Conservation (phyloP, 2,113 vertebrate genomes). For the Dromiciops gliroides region DNA sequence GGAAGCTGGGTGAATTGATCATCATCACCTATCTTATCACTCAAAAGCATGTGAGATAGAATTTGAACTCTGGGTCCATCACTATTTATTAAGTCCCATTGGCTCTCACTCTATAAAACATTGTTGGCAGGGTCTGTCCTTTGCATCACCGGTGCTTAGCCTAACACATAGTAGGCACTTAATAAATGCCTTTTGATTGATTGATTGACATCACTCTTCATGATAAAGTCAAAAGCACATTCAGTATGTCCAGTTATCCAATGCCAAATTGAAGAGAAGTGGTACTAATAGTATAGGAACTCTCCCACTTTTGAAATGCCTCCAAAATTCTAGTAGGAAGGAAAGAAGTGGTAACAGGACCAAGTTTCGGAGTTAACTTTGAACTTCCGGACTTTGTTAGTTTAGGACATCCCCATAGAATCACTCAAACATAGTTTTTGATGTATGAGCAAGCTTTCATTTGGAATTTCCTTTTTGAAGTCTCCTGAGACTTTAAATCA, state of each 20-base stretch:
- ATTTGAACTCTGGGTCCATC: not conserved
- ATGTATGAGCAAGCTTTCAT: constrained; percentile 72
- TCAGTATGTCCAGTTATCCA: too few species aligned
- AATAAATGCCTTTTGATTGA: not conserved
- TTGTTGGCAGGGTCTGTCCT: not conserved
- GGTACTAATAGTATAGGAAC: constrained; percentile 55
- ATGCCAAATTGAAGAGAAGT: not conserved
- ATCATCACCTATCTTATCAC: not conserved
- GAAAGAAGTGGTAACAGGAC: not conserved
- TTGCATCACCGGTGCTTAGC: not conserved
- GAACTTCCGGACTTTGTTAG: constrained; percentile 62
- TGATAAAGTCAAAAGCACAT: not conserved
- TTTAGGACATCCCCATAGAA: constrained; percentile 66
- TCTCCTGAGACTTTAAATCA: constrained; percentile 81
- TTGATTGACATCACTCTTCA: not conserved
- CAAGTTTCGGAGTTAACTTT: constrained; percentile 52
- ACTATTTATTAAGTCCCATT: not conserved
- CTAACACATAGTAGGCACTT: not conserved
- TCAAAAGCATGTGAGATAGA: not conserved
- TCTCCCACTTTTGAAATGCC: constrained; percentile 35
- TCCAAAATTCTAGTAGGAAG: not conserved
- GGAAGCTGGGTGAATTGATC: not conserved
- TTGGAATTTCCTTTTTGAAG: constrained; percentile 82
- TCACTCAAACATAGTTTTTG: constrained; percentile 73
- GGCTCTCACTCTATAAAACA: not conserved